Evolutionary conservation across 2,113 vertebrate genomes (phyloP).

Genomic region (Turnix velox): DNA sequence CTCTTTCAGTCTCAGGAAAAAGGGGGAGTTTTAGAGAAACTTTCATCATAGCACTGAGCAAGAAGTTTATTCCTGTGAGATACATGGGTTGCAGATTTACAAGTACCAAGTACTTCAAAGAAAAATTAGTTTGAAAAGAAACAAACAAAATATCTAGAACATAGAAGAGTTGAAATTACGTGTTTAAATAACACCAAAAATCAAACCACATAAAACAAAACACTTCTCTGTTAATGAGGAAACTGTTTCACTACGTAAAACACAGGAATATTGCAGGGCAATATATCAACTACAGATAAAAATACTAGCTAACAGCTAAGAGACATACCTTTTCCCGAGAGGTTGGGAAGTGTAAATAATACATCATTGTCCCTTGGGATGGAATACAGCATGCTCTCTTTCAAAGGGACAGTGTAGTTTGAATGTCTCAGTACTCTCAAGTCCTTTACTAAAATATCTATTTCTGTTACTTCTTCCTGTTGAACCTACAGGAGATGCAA

Average conservation of each 20-base stretch:
- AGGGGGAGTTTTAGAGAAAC: not conserved
- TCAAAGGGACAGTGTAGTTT: constrained; percentile 80
- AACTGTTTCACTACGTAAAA: not conserved
- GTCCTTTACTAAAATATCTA: constrained; percentile 86
- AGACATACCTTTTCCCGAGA: constrained; percentile 78
- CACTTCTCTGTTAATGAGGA: not conserved
- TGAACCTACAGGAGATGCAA: constrained; percentile 77
- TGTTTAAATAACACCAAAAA: not conserved
- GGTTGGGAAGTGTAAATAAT: constrained; percentile 81
- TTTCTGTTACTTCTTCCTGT: constrained; percentile 87
- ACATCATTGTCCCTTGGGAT: constrained; percentile 81
- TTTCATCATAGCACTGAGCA: not conserved
- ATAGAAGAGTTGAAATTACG: not conserved
- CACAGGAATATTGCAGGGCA: not conserved
- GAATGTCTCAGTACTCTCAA: constrained; percentile 80
- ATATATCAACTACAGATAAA: not conserved
- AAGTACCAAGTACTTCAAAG: not conserved
- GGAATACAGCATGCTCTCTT: constrained; percentile 86
- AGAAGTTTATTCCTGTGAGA: not conserved
- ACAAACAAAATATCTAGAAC: not conserved
- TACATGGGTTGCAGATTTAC: not conserved
- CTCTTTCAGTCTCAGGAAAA: not conserved
- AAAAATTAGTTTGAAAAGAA: not conserved
- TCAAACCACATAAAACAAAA: not conserved
- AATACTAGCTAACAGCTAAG: not conserved